A percentile compares a stretch with the other conserved stretches of the same genome.
phyloP scores from a whole-genome alignment of 2,888 invertebrate species.

The Epistrophe eligans region DNA sequence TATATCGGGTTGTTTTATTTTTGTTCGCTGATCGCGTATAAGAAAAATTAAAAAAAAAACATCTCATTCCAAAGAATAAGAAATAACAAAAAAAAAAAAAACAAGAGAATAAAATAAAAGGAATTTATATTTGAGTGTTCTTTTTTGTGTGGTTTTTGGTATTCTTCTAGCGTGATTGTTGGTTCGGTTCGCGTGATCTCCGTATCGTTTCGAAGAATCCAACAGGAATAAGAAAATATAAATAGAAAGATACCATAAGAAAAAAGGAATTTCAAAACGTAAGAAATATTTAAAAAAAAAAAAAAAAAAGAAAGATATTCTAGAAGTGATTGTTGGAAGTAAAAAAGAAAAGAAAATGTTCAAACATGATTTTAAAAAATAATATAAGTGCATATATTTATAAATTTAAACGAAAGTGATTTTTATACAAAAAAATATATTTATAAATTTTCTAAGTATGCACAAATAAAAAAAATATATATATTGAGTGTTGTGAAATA shows the following conservation, averaged over 20 bases:
- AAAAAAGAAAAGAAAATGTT: slow-evolving; percentile 45
- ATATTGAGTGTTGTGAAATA: slow-evolving; percentile 64
- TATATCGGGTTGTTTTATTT: slow-evolving; percentile 60
- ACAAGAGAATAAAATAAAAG: slow-evolving; percentile 54
- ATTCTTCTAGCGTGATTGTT: slow-evolving; percentile 68
- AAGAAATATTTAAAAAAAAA: slow-evolving; percentile 40
- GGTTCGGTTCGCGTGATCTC: slow-evolving; percentile 70
- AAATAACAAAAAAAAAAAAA: slow-evolving; percentile 44
- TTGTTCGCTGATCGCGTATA: slow-evolving; percentile 62
- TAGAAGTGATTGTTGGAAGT: slow-evolving; percentile 6
- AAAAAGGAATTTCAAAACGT: slow-evolving; percentile 57
- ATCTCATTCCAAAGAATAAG: slow-evolving; percentile 41
- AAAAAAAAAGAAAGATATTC: slow-evolving; percentile 31
- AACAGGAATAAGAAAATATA: slow-evolving; percentile 52
- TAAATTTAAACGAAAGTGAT: slow-evolving; percentile 74
- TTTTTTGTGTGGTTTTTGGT: slow-evolving; percentile 66
- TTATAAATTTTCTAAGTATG: slow-evolving; percentile 45
- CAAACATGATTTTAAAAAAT: slow-evolving; percentile 71
- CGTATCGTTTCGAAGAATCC: slow-evolving; percentile 61
- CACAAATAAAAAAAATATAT: slow-evolving; percentile 44
- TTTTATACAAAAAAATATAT: slow-evolving; percentile 45
- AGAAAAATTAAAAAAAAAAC: slow-evolving; percentile 45
- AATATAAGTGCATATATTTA: slow-evolving; percentile 65
- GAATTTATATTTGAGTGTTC: slow-evolving; percentile 76
- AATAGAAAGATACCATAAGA: slow-evolving; percentile 30